These are phyloP conservation scores for Latrodectus geometricus DNA, from an alignment of 1,140 invertebrate species.

Conservation along the genomic window DNA sequence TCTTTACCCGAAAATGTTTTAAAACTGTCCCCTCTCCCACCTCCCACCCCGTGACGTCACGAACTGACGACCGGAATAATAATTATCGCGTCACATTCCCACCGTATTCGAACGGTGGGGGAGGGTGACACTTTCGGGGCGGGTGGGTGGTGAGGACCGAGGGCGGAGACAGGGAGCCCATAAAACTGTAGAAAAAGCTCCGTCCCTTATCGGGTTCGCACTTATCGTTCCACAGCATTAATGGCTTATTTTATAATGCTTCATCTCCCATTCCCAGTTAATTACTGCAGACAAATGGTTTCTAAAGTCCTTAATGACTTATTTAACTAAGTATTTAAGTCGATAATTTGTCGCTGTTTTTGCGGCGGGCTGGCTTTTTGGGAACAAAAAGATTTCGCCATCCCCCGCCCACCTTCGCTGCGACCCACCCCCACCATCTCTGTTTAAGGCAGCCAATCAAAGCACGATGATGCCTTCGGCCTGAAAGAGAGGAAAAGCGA, in stretches of 20 bases:
- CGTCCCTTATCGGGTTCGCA: slow-evolving; percentile 34
- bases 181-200: slow-evolving; percentile 60
- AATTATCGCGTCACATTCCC: slow-evolving; percentile 53
- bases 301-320: slow-evolving; percentile 61
- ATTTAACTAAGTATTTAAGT: slow-evolving; percentile 62
- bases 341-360: slow-evolving; percentile 61
- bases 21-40: slow-evolving; percentile 15
- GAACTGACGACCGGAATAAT: slow-evolving; percentile 56
- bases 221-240: slow-evolving; percentile 58
- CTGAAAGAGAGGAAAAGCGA: slow-evolving; percentile 46
- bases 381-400: slow-evolving; percentile 56
- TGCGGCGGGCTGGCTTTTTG: slow-evolving; percentile 46
- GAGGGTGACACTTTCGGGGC: neutral
- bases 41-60: slow-evolving; percentile 37
- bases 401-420: neutral
- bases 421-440: neutral
- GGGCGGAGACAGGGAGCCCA: neutral
- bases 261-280: slow-evolving; percentile 59
- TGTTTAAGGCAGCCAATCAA: slow-evolving; percentile 46
- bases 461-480: slow-evolving; percentile 32
- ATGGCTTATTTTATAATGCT: slow-evolving; percentile 58
- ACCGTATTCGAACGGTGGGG: neutral
- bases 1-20: slow-evolving; percentile 44
- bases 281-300: slow-evolving; percentile 60
- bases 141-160: neutral